Evolutionary conservation across 1,140 invertebrate species (phyloP), one percentile per base, ranked within the genome.

Genomic region (Olivierus martensii): DNA sequence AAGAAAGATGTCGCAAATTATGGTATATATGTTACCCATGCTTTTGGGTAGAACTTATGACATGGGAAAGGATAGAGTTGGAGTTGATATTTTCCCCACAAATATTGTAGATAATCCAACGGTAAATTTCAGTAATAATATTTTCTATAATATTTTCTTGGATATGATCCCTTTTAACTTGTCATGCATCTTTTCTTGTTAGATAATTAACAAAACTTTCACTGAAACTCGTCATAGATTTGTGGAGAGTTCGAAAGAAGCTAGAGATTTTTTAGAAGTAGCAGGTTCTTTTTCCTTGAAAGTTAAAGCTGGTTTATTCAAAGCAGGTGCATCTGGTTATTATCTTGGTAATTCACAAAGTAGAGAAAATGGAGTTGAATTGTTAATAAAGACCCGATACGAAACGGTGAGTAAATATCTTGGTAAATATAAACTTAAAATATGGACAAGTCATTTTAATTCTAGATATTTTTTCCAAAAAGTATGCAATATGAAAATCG

Each of bases 21-120:
- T 28, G 28, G 28, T 9, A 0, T 56, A 56, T 19, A 44, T 56
- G 12, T 37, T 56, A 10, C 54, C 54, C 17, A 51, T 56, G 49
- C 28, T 56, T 1, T 39, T 56, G 18, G 54, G 54, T 3, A 34
- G 54, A 11, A 56, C 54, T 2, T 56, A 51, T 18, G 54, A 56
- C 39, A 52, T 56, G 9, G 47, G 22, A 22, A 56, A 44, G 17
- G 46, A 51, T 17, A 47, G 39, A 15, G 48, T 49, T 1, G 54
- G 54, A 28, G 39, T 56, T 5, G 54, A 56, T 18, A 56, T 56
- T 17, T 56, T 56, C 11, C 54, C 54, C 5, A 15, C 46, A 18
- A 22, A 35, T 17, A 49, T 10, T 12, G 48, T 56, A 12, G 38
- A 51, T 5, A 41, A 46, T 21, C 42, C 53, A 34, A 46, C 53